Conservation (phyloP, 2,797 vertebrate species). For the Natrix natrix region DNA sequence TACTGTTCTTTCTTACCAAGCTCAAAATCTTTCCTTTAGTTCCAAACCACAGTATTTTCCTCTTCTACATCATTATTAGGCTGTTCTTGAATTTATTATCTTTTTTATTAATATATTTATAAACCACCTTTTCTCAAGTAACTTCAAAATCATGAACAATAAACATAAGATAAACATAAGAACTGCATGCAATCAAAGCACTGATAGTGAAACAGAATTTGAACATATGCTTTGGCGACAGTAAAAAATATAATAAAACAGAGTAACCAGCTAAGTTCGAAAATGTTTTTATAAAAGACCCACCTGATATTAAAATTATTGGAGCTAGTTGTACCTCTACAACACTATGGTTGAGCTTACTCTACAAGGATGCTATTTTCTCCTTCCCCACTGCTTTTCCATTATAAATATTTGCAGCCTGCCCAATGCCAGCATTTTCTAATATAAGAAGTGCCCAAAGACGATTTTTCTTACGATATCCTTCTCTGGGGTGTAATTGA, state of each 20-base stretch:
- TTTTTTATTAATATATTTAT: neutral
- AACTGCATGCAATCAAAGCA: neutral
- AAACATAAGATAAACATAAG: neutral
- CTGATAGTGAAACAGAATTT: neutral
- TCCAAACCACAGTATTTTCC: neutral
- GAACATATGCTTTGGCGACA: neutral
- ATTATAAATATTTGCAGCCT: neutral
- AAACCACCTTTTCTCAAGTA: neutral
- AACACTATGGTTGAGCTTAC: neutral
- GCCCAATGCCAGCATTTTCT: neutral
- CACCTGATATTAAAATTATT: neutral
- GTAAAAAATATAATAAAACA: neutral
- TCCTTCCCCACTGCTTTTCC: neutral
- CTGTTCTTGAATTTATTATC: neutral
- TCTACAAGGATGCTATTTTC: neutral
- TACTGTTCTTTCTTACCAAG: neutral
- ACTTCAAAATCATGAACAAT: too few species aligned
- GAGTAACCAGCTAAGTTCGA: neutral
- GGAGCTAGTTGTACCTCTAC: neutral
- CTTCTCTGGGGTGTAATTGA: neutral
- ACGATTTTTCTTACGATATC: neutral
- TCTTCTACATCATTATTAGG: neutral
- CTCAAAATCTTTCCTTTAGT: neutral
- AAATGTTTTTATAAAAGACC: neutral
- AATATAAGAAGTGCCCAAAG: neutral